Conservation (phyloP, 2,888 invertebrate species). For the Ectobius pallidus region DNA sequence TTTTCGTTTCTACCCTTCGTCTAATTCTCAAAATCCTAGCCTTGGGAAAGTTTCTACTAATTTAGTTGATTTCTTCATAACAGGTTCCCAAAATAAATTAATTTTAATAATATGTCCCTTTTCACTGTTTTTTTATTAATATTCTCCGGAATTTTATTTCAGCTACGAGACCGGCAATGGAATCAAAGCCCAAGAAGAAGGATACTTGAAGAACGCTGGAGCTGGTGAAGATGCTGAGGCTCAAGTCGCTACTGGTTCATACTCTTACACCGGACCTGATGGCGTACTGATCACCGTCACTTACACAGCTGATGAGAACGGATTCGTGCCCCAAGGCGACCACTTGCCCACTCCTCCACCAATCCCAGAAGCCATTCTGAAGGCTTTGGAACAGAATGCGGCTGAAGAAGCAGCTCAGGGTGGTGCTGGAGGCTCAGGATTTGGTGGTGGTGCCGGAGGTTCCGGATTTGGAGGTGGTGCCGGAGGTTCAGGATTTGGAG, state of each 20-base stretch:
- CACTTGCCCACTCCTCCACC: conserved; percentile 46
- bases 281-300: conserved; percentile 64
- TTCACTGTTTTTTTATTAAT: no score
- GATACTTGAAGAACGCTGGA: conserved; percentile 72
- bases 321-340: conserved; percentile 46
- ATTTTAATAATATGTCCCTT: no score
- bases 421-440: not conserved
- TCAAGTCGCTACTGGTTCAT: conserved; percentile 75
- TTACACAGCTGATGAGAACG: conserved; percentile 45
- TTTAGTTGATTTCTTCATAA: no score
- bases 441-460: not conserved
- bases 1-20: no score
- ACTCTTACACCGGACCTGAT: conserved; percentile 72
- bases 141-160: no score
- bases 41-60: no score
- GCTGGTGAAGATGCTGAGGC: conserved; percentile 66
- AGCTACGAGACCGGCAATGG: conserved; percentile 79
- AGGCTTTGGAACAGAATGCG: conserved; percentile 56
- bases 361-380: conserved; percentile 48
- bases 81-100: no score
- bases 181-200: conserved; percentile 71
- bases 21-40: no score
- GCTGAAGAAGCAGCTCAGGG: conserved; percentile 35
- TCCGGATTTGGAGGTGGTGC: conserved; percentile 10
- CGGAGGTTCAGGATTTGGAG: not conserved